Evolutionary conservation across 1,140 invertebrate species (phyloP), one percentile per base, ranked within the genome.

Genomic region (Zaprionus tsacasi): DNA sequence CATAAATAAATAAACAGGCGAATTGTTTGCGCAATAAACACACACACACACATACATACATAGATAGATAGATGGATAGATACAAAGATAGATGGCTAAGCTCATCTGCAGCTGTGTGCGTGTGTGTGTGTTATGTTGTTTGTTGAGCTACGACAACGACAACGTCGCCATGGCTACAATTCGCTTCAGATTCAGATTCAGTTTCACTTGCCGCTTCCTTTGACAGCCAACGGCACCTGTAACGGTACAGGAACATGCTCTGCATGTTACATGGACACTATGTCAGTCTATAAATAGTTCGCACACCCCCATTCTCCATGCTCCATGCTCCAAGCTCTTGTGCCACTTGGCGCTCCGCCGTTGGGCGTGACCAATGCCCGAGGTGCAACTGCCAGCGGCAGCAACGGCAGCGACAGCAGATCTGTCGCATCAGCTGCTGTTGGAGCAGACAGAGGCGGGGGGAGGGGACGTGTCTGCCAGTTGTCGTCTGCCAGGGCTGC

Each of bases 1-100:
- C 75, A 69, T 85, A 86, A 76, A 79, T 79, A 87, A 88, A 88
- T 73, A 79, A 82, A 61, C 79, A 79, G 69, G 68, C 69, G 87
- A 87, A 82, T 88, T 79, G 82, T 86, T 85, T 81, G 82, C 71
- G 70, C 75, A 76, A 85, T 86, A 81, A 86, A 78, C 78, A 78
- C 68, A 66, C 59, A 63, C 55, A 69, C 66, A 65, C 36, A 80
- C 60, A 83, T 33, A 54, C 8, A 55, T 13, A 60, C 17, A 63
- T 40, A 13, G 1, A 55, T 25, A 52, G 3, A 71, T 35, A 8
- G 33, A 35, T 30, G 3, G 33, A 74, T 27, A 68, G n/a, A 40
- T 59, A 17, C 52, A 56, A 35, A 43, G 45, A 64, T 61, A 81
- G 48, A 25, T 33, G 38, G 36, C 35, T 58, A 61, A 55, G 27